Conservation (phyloP, 2,113 vertebrate species). For the Arizona elegans region DNA sequence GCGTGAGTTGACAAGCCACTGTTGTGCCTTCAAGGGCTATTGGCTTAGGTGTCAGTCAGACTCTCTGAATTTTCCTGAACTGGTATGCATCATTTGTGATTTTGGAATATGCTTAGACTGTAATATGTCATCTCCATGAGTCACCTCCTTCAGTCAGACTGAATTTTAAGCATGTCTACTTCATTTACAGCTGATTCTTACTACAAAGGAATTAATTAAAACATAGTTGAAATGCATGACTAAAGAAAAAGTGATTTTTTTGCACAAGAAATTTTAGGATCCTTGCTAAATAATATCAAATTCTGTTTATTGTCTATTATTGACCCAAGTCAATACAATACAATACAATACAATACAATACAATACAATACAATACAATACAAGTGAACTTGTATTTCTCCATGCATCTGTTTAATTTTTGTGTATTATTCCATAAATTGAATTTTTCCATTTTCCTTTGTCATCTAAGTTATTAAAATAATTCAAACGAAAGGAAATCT, state of each 20-base stretch:
- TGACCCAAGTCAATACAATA: not conserved
- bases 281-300: not conserved
- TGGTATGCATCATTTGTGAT: conserved; percentile 1
- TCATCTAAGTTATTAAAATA: conserved; percentile 7
- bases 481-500: not conserved
- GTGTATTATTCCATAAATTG: accelerated
- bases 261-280: not conserved
- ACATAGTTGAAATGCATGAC: accelerated
- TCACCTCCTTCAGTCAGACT: not conserved
- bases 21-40: not conserved
- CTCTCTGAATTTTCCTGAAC: not conserved
- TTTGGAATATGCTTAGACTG: conserved; percentile 1
- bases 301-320: not conserved
- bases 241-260: not conserved
- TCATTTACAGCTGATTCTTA: not conserved
- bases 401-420: accelerated
- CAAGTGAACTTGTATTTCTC: not conserved
- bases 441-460: not conserved
- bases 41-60: accelerated
- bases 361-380: not conserved
- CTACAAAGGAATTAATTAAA: not conserved
- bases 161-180: not conserved
- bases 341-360: not conserved
- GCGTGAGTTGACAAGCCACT: not conserved
- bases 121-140: not conserved